Base-by-base conservation (phyloP, 1,140 invertebrate species). In the Cardiocondyla obscurior region DNA sequence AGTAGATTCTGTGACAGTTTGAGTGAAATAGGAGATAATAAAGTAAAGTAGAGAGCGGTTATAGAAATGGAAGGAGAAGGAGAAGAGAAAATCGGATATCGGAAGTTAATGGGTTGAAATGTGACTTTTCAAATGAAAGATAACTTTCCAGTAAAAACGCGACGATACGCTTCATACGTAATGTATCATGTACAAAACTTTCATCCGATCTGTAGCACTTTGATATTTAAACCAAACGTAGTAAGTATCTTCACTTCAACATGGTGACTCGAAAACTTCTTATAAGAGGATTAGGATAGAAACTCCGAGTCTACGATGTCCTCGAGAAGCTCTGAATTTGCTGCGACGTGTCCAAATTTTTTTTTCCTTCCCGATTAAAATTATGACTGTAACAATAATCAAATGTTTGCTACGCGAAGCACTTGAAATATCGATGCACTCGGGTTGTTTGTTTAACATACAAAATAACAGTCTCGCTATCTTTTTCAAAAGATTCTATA, bases 271-370 rank as follows among this genome's bases (percentile, higher is more conserved):
- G 7, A 33, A 60, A 64, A 76, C 73, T 76, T 76, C 55, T 76
- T 62, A 4, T 49, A 76, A 76, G 57, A 76, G 44, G 73, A 64
- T 76, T 42, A 76, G 44, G 73, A 64, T 76, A 19, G 19, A 49
- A 64, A 76, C 73, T 76, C 64, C 49, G 51, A 51, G 19, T 73
- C 19, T 42, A 36, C 22, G 30, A 64, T 64, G 19, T 12, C 5
- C 73, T 64, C 22, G 42, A 1, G 49, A 51, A 36, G 57, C 30
- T 62, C 6, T 14, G 19, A 76, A 64, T 60, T 51, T 19, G 14
- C 44, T 76, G 44, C 39, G 39, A 60, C 28, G 25, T 39, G 36
- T 16, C 19, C 57, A 51, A n/a, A 76, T 76, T 14, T 49, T 62
- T 76, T 49, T 49, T 14, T 39, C 28, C 19, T 76, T 49, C n/a